These are phyloP conservation scores for Meteorus sp. DNA, from an alignment of 1,140 invertebrate genomes.

Conservation along the genomic window DNA sequence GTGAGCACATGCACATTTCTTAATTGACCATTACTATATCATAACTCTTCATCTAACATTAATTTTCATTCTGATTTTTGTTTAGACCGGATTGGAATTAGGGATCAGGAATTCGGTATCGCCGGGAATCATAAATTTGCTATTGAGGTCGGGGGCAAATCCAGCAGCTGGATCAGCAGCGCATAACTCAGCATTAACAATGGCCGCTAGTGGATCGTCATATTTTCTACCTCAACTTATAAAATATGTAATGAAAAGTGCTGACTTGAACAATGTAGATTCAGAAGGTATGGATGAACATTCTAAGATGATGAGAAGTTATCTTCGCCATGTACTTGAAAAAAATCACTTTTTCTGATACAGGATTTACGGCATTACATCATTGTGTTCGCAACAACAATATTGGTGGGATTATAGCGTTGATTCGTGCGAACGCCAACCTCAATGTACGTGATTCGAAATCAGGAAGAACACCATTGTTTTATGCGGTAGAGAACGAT, in stretches of 20 bases:
- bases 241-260: neutral
- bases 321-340: too few relatives aligned
- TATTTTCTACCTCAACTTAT: constrained; percentile 17
- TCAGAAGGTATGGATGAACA: constrained; percentile 18
- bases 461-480: constrained; percentile 47
- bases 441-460: constrained; percentile 41
- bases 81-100: constrained; percentile 29
- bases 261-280: constrained; percentile 20
- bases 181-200: constrained; percentile 27
- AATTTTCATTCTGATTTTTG: neutral
- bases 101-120: constrained; percentile 17
- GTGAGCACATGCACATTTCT: constrained; percentile 10
- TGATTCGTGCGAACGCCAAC: constrained; percentile 34
- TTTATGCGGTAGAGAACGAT: constrained; percentile 43
- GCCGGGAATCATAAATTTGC: constrained; percentile 19
- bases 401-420: constrained; percentile 30
- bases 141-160: constrained; percentile 24
- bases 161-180: constrained; percentile 6
- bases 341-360: neutral
- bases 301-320: too few relatives aligned
- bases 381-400: constrained; percentile 36
- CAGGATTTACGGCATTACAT: constrained; percentile 43
- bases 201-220: constrained; percentile 19
- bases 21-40: too few relatives aligned
- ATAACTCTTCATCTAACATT: neutral